Base-by-base conservation (phyloP, 2,888 invertebrate genomes). In the Dusona sp. region DNA sequence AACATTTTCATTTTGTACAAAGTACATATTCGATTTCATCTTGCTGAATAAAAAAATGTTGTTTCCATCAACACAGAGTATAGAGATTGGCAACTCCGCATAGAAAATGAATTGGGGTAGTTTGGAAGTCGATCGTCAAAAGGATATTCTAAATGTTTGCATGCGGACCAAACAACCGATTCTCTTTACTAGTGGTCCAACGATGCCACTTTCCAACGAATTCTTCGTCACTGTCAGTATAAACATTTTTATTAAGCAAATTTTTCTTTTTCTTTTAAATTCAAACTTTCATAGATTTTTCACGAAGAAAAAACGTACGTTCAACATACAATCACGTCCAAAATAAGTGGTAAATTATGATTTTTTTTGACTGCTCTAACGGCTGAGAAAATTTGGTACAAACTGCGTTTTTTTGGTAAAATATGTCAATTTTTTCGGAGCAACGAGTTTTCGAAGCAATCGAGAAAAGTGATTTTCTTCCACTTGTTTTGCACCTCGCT, bases 71-170 rank as follows among this genome's bases (percentile, higher is more conserved):
- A 54, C 25, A 11, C 3, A 57, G 57, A 57, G 57, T 13, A 3
- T 57, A 13, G 57, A 57, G 4, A 57, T 57, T 13, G 3, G 57
- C 13, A 57, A 25, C 57, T 57, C 57, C 25, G 25, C 1, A 4
- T 57, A 57, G 25, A 57, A 57, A 57, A 57, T 57, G 57, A 57
- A 57, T 13, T 57, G 57, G 57, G 57, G 25, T 25, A 25, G 57
- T 25, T 57, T 57, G 57, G 4, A 13, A 57, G 25, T 57, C 57
- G 36, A 67, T 16, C 36, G 33, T 11, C 87, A 70, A 36, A 89
- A 87, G 61, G 38, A 70, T 75, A 72, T 90, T 22, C 57, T 89
- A 6, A 84, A 75, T 9, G 79, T 90, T 16, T 87, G 86, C 72
- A 68, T 54, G 22, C 86, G 90, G 2, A n/a, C 78, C 8, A 72